phyloP scores from a whole-genome alignment of 1,140 invertebrate genomes.

The Limonius californicus region DNA sequence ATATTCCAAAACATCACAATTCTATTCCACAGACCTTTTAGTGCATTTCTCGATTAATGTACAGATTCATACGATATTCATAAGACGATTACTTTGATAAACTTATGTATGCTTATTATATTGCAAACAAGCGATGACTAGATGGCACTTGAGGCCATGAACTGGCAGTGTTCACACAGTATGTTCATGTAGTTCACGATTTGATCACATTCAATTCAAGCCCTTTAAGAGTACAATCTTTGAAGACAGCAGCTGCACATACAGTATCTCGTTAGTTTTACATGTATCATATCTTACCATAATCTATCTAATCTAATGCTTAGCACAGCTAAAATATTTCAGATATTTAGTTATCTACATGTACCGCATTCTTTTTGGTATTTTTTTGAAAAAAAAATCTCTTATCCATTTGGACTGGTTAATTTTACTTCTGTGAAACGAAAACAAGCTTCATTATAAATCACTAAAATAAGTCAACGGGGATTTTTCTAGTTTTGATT shows the following conservation, averaged over 20 bases:
- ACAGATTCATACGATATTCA: too few relatives aligned
- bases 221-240: not conserved
- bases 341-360: not conserved
- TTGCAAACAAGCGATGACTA: not conserved
- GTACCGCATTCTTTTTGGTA: not conserved
- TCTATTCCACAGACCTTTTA: not conserved
- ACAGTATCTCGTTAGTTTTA: not conserved
- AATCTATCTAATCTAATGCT: not conserved
- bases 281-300: not conserved
- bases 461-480: too few relatives aligned
- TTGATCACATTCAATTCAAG: not conserved
- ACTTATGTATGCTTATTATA: not conserved
- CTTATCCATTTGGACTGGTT: too few relatives aligned
- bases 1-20: not conserved
- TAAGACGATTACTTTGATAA: not conserved
- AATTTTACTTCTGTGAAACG: too few relatives aligned
- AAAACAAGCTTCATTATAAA: too few relatives aligned
- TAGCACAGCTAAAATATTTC: slow-evolving; percentile 8
- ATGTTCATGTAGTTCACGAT: not conserved
- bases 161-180: slow-evolving; percentile 10
- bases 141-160: slow-evolving; percentile 2
- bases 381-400: too few relatives aligned
- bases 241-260: not conserved
- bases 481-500: too few relatives aligned
- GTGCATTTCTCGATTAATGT: not conserved